These are phyloP conservation scores for Chitala chitala DNA, from an alignment of 2,113 vertebrate species.

Conservation along the genomic window DNA sequence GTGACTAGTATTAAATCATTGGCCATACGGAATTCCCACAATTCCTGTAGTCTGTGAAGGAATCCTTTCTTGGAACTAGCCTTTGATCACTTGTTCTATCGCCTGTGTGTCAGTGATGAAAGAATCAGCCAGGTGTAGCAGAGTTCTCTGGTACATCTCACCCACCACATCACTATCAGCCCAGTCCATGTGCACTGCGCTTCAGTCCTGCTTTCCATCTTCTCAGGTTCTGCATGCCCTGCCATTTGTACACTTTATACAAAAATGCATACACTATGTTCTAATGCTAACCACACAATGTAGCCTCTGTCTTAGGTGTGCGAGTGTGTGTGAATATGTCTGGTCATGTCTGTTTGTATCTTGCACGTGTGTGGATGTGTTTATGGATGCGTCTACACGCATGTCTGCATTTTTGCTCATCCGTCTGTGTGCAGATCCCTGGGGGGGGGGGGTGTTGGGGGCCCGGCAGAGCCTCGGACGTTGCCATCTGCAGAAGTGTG, in stretches of 20 bases:
- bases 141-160: conserved; percentile 8
- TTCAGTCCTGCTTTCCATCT: conserved; percentile 12
- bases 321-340: not conserved
- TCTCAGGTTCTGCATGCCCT: too few species aligned
- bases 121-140: conserved; percentile 59
- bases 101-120: conserved; percentile 70
- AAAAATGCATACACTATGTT: too few species aligned
- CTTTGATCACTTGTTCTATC: conserved; percentile 38
- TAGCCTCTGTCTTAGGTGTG: not conserved
- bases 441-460: not conserved
- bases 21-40: too few species aligned
- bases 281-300: not conserved
- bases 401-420: conserved; percentile 27
- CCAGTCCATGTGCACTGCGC: not conserved
- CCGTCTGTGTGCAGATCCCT: too few species aligned
- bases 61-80: too few species aligned
- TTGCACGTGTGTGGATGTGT: conserved; percentile 31
- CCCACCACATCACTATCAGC: not conserved
- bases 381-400: conserved; percentile 31
- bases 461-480: not conserved
- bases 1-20: too few species aligned
- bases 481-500: not conserved
- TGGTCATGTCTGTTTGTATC: conserved; percentile 27
- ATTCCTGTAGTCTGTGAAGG: too few species aligned
- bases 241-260: too few species aligned